A percentile compares a stretch with the other conserved stretches of the same genome.
These are phyloP conservation scores for Drosophila phalerata DNA, from an alignment of 2,888 invertebrate species.

Conservation along the genomic window DNA sequence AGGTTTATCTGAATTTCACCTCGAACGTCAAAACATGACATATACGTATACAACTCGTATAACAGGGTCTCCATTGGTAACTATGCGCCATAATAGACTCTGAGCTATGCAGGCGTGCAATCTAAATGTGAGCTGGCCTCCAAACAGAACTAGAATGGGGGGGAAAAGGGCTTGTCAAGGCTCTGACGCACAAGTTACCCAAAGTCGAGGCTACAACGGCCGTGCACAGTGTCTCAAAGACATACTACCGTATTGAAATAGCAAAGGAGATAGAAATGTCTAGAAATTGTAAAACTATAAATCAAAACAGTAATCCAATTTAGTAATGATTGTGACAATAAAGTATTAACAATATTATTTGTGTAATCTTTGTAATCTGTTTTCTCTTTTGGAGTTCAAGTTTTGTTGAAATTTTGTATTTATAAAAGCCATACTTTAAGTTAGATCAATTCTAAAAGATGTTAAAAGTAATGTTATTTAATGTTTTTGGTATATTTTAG, in stretches of 20 bases:
- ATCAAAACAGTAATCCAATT: too few species aligned
- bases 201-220: slow-evolving; percentile 57
- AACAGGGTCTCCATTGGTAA: slow-evolving; percentile 12
- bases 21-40: slow-evolving; percentile 7
- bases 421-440: not conserved
- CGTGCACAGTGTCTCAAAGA: slow-evolving; percentile 25
- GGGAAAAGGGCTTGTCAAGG: slow-evolving; percentile 14
- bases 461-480: too few species aligned
- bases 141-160: not conserved
- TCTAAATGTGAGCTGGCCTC: slow-evolving; percentile 30
- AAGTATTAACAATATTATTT: too few species aligned
- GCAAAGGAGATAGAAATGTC: not conserved
- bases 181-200: slow-evolving; percentile 53
- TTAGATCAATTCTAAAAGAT: not conserved
- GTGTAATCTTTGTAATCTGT: too few species aligned
- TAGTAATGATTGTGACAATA: too few species aligned
- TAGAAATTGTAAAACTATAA: too few species aligned
- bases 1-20: slow-evolving; percentile 9
- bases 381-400: too few species aligned
- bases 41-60: slow-evolving; percentile 1
- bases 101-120: slow-evolving; percentile 33
- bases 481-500: too few species aligned
- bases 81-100: slow-evolving; percentile 7
- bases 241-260: not conserved
- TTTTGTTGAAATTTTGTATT: not conserved